A percentile compares a stretch with the other conserved stretches of the same genome.
Evolutionary conservation across 1,140 invertebrate genomes (phyloP).

Genomic region (Prorops nasuta): DNA sequence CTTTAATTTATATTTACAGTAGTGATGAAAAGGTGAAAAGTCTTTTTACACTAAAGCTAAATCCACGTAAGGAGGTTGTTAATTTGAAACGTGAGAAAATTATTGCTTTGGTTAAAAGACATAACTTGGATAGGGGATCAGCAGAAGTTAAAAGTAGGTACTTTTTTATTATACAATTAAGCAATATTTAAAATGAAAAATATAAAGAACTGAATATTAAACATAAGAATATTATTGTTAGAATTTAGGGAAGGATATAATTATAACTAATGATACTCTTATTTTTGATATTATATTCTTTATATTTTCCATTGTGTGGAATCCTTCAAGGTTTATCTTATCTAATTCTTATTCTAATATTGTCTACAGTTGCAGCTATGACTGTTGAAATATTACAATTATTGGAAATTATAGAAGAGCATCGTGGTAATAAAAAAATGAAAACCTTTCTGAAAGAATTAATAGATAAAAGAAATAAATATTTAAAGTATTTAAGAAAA

Average conservation of each 20-base stretch:
- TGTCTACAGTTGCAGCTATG: constrained; percentile 60
- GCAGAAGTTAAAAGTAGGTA: constrained; percentile 59
- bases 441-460: constrained; percentile 66
- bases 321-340: not conserved
- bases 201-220: not conserved
- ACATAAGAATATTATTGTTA: not conserved
- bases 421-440: constrained; percentile 55
- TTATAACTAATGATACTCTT: not conserved
- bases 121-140: constrained; percentile 59
- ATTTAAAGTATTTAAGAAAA: constrained; percentile 65
- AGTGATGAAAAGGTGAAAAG: constrained; percentile 60
- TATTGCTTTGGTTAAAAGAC: constrained; percentile 57
- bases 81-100: constrained; percentile 46
- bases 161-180: constrained; percentile 3
- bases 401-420: constrained; percentile 54
- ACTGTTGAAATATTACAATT: constrained; percentile 59
- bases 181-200: not conserved
- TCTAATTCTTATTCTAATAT: constrained; percentile 20
- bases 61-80: constrained; percentile 42
- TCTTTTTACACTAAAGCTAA: constrained; percentile 60
- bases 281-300: not conserved
- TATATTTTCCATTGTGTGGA: constrained; percentile 7
- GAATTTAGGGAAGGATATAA: not conserved
- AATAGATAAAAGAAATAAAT: constrained; percentile 75
- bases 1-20: constrained; percentile 54